Evolutionary conservation across 2,888 invertebrate genomes (phyloP).

Genomic region (Sphecodes monilicornis): DNA sequence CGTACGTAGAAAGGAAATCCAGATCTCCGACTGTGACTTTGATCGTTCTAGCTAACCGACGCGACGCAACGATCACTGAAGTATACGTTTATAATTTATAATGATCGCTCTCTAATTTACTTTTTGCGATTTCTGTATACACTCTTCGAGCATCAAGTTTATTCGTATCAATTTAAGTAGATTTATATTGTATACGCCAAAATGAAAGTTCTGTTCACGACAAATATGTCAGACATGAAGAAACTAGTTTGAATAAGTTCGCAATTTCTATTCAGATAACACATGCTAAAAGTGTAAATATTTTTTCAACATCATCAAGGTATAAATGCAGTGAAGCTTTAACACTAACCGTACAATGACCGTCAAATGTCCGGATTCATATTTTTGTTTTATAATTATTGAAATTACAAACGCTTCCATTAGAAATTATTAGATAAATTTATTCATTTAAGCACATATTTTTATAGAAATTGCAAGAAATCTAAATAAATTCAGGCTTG

Average conservation of each 20-base stretch:
- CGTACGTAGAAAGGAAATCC: neutral
- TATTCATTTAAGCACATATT: no score
- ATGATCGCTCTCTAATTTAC: neutral
- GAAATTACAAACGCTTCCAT: no score
- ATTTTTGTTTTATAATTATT: no score
- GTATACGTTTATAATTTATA: neutral
- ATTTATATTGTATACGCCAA: neutral
- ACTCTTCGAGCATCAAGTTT: neutral
- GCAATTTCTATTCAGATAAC: neutral
- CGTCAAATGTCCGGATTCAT: no score
- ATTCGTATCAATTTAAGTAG: neutral
- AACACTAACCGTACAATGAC: no score
- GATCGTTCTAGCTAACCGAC: neutral
- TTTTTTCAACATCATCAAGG: no score
- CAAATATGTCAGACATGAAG: neutral
- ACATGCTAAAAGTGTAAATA: no score
- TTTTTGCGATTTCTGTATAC: neutral
- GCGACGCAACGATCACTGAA: neutral
- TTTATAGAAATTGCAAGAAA: no score
- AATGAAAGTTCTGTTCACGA: neutral
- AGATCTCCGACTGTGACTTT: constrained; percentile 8
- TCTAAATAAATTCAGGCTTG: no score
- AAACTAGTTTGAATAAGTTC: neutral
- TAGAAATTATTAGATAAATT: no score
- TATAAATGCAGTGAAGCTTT: no score